Conservation (phyloP, 2,113 vertebrate genomes). For the Cepphus grylle region DNA sequence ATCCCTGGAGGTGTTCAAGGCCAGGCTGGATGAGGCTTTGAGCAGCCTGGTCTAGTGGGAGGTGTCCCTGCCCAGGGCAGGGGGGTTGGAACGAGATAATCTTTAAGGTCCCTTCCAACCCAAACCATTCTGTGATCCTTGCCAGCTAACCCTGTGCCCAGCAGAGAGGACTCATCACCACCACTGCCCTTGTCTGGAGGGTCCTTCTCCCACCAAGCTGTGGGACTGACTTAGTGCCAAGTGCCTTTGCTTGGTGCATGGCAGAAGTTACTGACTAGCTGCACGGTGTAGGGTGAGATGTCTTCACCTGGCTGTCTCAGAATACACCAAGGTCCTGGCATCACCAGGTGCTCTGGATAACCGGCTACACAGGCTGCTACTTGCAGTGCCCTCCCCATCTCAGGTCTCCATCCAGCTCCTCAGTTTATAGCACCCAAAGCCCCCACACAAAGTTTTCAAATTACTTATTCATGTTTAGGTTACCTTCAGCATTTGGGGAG, state of each 20-base stretch:
- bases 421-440: background rate
- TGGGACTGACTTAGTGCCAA: background rate
- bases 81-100: too few relatives aligned
- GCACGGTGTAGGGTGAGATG: background rate
- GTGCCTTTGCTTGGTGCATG: background rate
- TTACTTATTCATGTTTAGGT: background rate
- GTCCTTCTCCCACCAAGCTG: background rate
- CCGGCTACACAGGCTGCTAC: background rate
- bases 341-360: background rate
- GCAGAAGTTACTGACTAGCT: background rate
- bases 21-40: too few relatives aligned
- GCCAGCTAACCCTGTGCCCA: background rate
- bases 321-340: too few relatives aligned
- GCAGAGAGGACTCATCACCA: background rate
- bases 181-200: background rate
- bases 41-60: too few relatives aligned
- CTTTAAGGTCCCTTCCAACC: too few relatives aligned
- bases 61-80: too few relatives aligned
- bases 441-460: background rate
- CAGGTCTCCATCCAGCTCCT: background rate
- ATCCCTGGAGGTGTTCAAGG: too few relatives aligned
- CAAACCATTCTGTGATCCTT: too few relatives aligned
- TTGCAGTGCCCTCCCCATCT: fast-evolving
- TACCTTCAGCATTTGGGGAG: background rate
- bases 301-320: background rate